A percentile compares a stretch with the other conserved stretches of the same genome.
Evolutionary conservation across 2,797 vertebrate genomes (phyloP).

Genomic region (Schizothorax lantsangensis): DNA sequence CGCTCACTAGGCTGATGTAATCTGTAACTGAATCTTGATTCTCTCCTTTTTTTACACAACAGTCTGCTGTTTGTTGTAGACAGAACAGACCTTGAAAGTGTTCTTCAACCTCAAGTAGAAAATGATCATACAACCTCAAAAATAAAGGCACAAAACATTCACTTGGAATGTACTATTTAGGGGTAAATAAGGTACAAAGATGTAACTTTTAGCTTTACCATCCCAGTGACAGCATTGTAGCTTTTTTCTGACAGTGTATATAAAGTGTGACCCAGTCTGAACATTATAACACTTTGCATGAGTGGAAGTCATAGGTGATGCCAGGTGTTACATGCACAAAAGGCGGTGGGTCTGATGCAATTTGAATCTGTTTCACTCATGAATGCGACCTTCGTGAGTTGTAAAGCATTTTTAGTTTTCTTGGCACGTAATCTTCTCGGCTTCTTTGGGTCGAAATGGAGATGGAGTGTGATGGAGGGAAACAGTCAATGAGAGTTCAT

Average conservation of each 20-base stretch:
- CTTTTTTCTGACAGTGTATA: background rate
- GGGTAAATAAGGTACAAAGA: background rate
- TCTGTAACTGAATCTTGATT: background rate
- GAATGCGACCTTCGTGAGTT: slow-evolving; percentile 5
- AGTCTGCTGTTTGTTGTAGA: slow-evolving; percentile 24
- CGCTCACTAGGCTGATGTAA: background rate
- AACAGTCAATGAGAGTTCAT: slow-evolving; percentile 18
- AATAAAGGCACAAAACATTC: background rate
- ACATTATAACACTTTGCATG: background rate
- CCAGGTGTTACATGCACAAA: background rate
- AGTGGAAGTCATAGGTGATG: background rate
- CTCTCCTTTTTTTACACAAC: background rate
- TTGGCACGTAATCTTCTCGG: slow-evolving; percentile 8
- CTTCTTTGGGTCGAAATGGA: slow-evolving; percentile 8
- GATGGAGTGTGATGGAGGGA: background rate
- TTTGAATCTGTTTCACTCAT: slow-evolving; percentile 26
- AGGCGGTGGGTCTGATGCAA: background rate
- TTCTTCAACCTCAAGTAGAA: background rate
- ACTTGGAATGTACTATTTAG: background rate
- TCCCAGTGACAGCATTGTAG: background rate
- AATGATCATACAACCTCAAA: background rate
- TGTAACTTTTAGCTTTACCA: background rate
- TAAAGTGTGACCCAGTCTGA: background rate
- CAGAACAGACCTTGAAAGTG: slow-evolving; percentile 1
- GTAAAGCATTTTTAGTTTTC: slow-evolving; percentile 13